Evolutionary conservation across 1,140 invertebrate genomes (phyloP).

Genomic region (Procambarus clarkii): DNA sequence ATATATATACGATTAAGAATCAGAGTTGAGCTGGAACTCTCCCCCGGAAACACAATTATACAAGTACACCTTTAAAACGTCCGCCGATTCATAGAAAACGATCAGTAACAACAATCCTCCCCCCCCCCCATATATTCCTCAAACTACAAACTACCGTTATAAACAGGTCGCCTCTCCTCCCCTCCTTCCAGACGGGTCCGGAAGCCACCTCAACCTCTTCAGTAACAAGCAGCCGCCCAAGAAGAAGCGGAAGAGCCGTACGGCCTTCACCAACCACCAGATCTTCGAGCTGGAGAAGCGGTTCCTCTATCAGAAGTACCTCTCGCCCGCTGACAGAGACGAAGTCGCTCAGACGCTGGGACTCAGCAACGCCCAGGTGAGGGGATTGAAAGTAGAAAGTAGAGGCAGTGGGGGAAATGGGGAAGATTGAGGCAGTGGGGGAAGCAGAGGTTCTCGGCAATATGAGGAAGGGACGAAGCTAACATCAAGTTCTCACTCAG

Average conservation of each 20-base stretch:
- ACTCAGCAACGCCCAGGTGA: conserved; percentile 91
- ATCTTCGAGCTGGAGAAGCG: conserved; percentile 98
- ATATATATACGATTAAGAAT: no score
- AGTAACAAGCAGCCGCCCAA: conserved; percentile 93
- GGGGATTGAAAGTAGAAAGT: background rate
- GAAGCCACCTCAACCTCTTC: conserved; percentile 78
- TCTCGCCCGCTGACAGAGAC: conserved; percentile 96
- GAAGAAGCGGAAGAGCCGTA: conserved; percentile 97
- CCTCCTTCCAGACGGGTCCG: conserved; percentile 71
- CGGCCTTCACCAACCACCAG: conserved; percentile 98
- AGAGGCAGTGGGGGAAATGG: no score
- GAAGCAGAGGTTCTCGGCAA: no score
- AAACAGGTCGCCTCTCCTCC: background rate
- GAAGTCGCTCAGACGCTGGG: conserved; percentile 95
- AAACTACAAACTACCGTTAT: background rate
- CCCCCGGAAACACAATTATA: no score
- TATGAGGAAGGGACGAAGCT: no score
- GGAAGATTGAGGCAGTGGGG: background rate
- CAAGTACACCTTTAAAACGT: no score
- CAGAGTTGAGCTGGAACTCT: no score
- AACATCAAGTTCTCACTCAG: no score
- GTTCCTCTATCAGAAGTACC: conserved; percentile 98
- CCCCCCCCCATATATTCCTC: no score
- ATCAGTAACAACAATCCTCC: no score
- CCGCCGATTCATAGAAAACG: no score